Evolutionary conservation across 2,113 vertebrate genomes (phyloP), one percentile per base, ranked within the genome.

Genomic region (Boleophthalmus pectinirostris): DNA sequence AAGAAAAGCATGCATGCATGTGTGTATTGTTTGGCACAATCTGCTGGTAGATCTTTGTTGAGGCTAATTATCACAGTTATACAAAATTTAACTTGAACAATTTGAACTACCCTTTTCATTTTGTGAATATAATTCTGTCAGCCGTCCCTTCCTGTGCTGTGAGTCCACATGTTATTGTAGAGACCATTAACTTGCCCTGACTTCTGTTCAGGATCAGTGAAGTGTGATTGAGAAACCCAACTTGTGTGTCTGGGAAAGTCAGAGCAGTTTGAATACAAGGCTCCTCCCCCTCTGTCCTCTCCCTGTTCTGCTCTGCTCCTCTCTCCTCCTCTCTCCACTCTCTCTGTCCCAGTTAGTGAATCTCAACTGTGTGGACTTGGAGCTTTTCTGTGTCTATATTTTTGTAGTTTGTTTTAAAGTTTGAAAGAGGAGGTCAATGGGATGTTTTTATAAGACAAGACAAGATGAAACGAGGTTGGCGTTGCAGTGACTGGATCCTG

Each of bases 401-500:
- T 25, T 70, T 61, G 24, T 18, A 35, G 38, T 23, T 29, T 49
- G 56, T 47, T 45, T 18, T 35, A 24, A 71, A 61, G 56, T 51
- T 5, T 5, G 68, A 54, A 35, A 21, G 25, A 46, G 45, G 23
- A 35, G 63, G 68, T 33, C 24, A 24, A 47, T 79, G 75, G 53
- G 64, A 86, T 87, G 84, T 35, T 58, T 80, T 78, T 38, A 78
- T 82, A 79, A 83, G 66, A 7, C 65, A 80, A 77, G 66, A 10
- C 68, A 81, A 78, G 67, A 90, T 90, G 90, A 83, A 86, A 81
- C 74, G 67, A 78, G 77, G 63, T 67, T 58, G 61, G 58, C 74
- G 66, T 35, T 89, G 85, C 83, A 88, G 85, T 85, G 75, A 73
- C 80, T 88, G 89, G 89, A 84, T 89, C 66, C 68, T 83, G 11